A percentile compares a stretch with the other conserved stretches of the same genome.
Conservation (phyloP, 1,140 invertebrate species). For the Diabrotica undecimpunctata region DNA sequence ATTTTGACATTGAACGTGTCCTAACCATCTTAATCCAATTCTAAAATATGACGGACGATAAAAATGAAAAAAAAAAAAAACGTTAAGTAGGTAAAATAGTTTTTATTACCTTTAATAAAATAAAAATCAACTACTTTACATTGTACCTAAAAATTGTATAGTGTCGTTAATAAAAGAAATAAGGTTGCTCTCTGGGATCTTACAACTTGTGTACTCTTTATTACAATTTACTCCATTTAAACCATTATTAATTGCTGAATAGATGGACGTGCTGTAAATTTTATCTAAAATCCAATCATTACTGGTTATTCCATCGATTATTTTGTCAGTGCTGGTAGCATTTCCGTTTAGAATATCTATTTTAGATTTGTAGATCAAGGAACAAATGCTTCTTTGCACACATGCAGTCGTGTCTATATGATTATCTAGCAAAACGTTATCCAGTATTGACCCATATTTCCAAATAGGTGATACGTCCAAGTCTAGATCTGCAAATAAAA, state of each 20-base stretch:
- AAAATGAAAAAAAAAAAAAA: no score
- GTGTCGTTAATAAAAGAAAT: neutral
- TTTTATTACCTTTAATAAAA: no score
- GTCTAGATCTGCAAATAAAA: neutral
- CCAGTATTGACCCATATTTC: conserved; percentile 25
- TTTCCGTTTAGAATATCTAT: conserved; percentile 32
- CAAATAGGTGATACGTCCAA: conserved; percentile 14
- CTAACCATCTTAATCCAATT: no score
- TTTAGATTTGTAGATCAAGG: conserved; percentile 34
- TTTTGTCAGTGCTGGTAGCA: conserved; percentile 40
- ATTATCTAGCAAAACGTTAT: conserved; percentile 36
- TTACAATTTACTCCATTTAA: conserved; percentile 29
- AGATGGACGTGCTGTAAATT: conserved; percentile 30
- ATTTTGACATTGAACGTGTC: no score
- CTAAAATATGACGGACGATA: no score
- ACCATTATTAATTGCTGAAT: conserved; percentile 32
- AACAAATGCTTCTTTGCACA: conserved; percentile 38
- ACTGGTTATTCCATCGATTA: conserved; percentile 41
- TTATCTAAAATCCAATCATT: conserved; percentile 35
- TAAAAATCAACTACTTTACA: no score
- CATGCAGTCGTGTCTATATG: conserved; percentile 41
- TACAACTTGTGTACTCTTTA: conserved; percentile 32
- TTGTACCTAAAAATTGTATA: neutral
- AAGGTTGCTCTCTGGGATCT: conserved; percentile 14
- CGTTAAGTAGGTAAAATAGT: no score